Conservation (phyloP, 2,113 vertebrate species). For the Mystacornis crossleyi region DNA sequence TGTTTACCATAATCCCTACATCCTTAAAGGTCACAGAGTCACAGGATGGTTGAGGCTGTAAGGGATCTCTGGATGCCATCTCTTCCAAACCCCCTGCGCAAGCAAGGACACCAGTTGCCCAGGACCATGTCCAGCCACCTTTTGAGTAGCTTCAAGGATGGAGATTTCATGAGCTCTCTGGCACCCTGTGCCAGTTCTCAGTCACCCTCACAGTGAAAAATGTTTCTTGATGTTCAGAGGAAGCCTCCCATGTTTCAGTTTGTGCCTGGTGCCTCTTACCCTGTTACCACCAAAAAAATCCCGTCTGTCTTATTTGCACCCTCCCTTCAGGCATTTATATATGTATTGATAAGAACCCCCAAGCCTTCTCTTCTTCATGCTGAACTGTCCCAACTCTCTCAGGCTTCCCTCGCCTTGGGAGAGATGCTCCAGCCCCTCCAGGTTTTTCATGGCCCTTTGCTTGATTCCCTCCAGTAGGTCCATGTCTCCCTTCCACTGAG, state of each 20-base stretch:
- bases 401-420: neutral
- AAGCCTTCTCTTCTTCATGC: neutral
- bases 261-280: neutral
- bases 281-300: neutral
- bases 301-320: neutral
- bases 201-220: neutral
- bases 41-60: neutral
- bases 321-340: neutral
- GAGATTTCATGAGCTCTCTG: neutral
- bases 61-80: neutral
- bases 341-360: neutral
- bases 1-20: neutral
- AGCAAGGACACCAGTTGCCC: neutral
- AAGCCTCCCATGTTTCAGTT: neutral
- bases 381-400: neutral
- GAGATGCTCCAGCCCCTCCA: neutral
- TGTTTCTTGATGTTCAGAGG: neutral
- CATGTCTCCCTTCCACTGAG: neutral
- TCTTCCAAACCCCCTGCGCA: neutral
- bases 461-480: too few relatives aligned
- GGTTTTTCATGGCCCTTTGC: neutral
- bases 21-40: neutral
- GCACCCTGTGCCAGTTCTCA: rapidly evolving
- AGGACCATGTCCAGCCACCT: neutral
- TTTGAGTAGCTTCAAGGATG: neutral